Evolutionary conservation across 1,140 invertebrate genomes (phyloP).

Genomic region (Lordiphosa mommai): DNA sequence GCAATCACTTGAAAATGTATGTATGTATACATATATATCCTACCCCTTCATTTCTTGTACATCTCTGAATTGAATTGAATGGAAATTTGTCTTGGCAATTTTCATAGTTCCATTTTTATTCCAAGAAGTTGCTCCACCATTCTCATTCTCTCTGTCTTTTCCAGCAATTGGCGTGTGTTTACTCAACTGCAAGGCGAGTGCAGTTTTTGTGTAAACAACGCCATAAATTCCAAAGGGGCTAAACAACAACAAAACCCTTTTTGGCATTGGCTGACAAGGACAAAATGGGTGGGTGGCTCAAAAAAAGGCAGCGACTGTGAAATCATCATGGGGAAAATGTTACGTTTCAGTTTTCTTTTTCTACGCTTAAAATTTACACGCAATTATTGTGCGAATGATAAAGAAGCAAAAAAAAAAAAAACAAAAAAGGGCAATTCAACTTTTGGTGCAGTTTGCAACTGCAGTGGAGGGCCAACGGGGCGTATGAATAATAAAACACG

Average conservation of each 20-base stretch:
- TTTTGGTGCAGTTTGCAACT: conserved; percentile 22
- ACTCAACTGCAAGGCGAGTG: conserved; percentile 74
- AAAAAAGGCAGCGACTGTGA: conserved; percentile 2
- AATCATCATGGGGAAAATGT: conserved; percentile 41
- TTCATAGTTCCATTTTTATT: too few species aligned
- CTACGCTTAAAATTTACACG: conserved; percentile 51
- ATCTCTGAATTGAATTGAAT: too few species aligned
- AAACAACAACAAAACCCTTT: conserved; percentile 71
- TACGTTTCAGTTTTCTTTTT: conserved; percentile 27
- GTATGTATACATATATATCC: too few species aligned
- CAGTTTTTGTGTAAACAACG: conserved; percentile 77
- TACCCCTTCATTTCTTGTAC: too few species aligned
- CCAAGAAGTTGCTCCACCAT: too few species aligned
- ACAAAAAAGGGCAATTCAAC: conserved; percentile 26
- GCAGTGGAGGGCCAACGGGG: conserved; percentile 30
- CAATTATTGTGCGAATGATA: conserved; percentile 60
- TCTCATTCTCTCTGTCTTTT: too few species aligned
- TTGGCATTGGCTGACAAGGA: conserved; percentile 56
- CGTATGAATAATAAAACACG: conserved; percentile 55
- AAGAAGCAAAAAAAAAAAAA: conserved; percentile 8
- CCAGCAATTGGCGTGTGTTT: conserved; percentile 40
- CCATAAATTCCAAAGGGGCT: conserved; percentile 74
- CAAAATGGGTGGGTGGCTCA: conserved; percentile 14
- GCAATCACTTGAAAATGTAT: too few species aligned
- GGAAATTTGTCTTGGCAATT: too few species aligned